Base-by-base conservation (phyloP, 2,113 vertebrate genomes). In the Potamarius usumacintae region DNA sequence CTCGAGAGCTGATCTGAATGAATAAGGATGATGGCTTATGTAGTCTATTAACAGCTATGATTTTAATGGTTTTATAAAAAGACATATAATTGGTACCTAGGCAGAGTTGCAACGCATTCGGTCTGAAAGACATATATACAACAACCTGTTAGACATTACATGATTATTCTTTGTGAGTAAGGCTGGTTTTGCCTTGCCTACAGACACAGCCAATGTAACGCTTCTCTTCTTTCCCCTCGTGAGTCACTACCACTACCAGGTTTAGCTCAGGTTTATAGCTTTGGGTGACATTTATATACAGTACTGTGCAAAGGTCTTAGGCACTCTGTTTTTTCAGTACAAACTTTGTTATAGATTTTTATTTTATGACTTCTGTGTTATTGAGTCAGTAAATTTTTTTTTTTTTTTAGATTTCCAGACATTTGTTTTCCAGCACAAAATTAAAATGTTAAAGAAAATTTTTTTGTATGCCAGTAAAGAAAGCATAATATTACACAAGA, bases 211-310 rank as follows among this genome's bases (percentile, higher is more conserved):
- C 69, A 83, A 63, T 87, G 65, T 63, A 87, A 83, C 48, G 86
- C 91, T 90, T 86, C 85, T 92, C 91, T 92, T 93, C 86, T 2
- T 77, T 92, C 87, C 83, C 90, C 17, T 83, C 48, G 55, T 88
- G 65, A 88, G 65, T 88, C 83, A 85, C 76, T 81, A 69, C 60
- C 83, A 85, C 76, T 81, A 69, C 60, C 72, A 30, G 17, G 30
- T 86, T 86, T 84, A 25, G 30, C 62, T 84, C 60, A 79, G 60
- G 60, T 79, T 88, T 88, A 84, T 50, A 84, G 72, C 60, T 69
- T 53, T 42, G 12, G 50, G n/a, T 82, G 55, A 82, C 55, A 65
- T 87, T 34, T 82, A 83, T 87, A 87, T 82, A 83, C 60, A 42
- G 42, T 42, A 42, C 42, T 42, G 42, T 42, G 42, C 42, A 42